These are phyloP conservation scores for Gallinago undulata DNA, from an alignment of 2,113 vertebrate species.

Conservation along the genomic window DNA sequence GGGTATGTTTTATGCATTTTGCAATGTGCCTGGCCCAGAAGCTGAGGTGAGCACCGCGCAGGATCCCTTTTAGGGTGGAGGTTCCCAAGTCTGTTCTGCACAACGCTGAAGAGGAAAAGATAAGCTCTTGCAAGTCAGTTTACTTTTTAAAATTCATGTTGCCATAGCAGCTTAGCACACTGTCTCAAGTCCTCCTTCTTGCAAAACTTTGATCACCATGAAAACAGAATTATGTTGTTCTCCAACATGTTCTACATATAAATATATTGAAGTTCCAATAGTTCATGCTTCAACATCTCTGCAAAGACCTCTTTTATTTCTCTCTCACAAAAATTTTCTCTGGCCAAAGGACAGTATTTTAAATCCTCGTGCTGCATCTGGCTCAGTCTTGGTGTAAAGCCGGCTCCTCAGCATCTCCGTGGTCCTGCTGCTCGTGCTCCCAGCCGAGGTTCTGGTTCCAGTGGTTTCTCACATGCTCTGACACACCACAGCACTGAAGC, in stretches of 20 bases:
- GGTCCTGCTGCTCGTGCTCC: not conserved
- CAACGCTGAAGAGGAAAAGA: not conserved
- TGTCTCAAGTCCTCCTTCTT: slow-evolving; percentile 52
- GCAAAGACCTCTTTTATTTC: slow-evolving; percentile 25
- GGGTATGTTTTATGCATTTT: not conserved
- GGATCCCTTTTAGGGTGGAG: not conserved
- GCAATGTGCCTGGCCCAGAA: not conserved
- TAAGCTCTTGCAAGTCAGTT: slow-evolving; percentile 46
- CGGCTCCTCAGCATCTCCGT: not conserved
- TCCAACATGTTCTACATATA: slow-evolving; percentile 46
- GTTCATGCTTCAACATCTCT: slow-evolving; percentile 58
- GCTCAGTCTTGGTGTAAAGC: not conserved
- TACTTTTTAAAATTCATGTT: slow-evolving; percentile 72
- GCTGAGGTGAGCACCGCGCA: not conserved
- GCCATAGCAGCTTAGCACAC: slow-evolving; percentile 71
- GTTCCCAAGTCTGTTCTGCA: slow-evolving; percentile 2
- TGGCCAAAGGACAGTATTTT: not conserved
- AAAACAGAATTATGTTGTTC: slow-evolving; percentile 67
- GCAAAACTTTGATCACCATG: slow-evolving; percentile 70
- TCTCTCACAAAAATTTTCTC: not conserved
- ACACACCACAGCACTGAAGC: not conserved
- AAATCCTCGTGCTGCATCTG: not conserved
- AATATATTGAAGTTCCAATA: slow-evolving; percentile 17
- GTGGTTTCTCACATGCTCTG: not conserved
- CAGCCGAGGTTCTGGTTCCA: slow-evolving; percentile 4